Evolutionary conservation across 2,113 vertebrate genomes (phyloP).

Genomic region (Halcyon senegalensis): DNA sequence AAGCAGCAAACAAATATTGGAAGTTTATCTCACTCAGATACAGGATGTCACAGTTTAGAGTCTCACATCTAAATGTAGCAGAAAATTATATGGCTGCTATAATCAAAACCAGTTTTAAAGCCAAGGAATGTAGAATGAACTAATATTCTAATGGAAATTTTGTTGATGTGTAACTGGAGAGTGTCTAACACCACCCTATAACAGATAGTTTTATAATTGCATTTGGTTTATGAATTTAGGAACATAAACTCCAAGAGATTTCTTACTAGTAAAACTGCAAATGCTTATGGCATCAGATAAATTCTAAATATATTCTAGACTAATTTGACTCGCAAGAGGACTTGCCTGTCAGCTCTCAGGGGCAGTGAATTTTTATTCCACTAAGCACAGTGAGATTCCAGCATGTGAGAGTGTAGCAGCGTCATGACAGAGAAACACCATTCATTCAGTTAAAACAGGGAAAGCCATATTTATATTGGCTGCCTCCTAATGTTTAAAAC

Average conservation of each 20-base stretch:
- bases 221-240: not conserved
- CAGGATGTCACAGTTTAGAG: not conserved
- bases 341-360: not conserved
- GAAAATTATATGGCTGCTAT: not conserved
- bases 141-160: not conserved
- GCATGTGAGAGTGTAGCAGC: not conserved
- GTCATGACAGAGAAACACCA: not conserved
- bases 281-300: not conserved
- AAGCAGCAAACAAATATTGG: not conserved
- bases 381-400: not conserved
- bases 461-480: not conserved
- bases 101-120: not conserved
- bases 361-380: not conserved
- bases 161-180: not conserved
- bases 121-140: not conserved
- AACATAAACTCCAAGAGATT: not conserved
- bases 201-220: not conserved
- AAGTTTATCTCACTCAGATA: not conserved
- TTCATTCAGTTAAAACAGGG: not conserved
- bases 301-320: not conserved
- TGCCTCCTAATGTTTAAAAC: not conserved
- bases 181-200: not conserved
- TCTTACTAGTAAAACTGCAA: not conserved
- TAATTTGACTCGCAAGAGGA: not conserved
- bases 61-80: not conserved